Conservation (phyloP, 1,140 invertebrate species). For the Cylas formicarius region DNA sequence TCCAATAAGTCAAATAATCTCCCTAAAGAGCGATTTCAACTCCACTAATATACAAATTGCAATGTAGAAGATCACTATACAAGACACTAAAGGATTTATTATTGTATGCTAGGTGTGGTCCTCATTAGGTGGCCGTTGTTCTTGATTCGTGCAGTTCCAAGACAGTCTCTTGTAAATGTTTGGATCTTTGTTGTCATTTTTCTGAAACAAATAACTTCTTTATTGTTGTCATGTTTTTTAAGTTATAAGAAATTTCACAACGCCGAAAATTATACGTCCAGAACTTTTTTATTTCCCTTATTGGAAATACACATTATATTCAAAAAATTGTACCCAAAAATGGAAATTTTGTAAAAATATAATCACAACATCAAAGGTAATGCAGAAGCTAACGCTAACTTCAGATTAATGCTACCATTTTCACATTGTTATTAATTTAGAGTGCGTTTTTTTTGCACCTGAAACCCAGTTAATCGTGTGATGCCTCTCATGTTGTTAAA, state of each 20-base stretch:
- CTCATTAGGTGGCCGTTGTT: conserved; percentile 29
- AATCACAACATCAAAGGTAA: neutral
- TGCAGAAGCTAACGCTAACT: too few relatives aligned
- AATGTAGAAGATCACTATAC: conserved; percentile 32
- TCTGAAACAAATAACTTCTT: conserved; percentile 37
- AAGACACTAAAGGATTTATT: conserved; percentile 32
- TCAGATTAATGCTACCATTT: too few relatives aligned
- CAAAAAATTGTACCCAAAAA: conserved; percentile 4
- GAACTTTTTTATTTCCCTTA: neutral
- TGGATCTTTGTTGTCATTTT: conserved; percentile 48
- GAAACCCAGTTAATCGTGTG: too few relatives aligned
- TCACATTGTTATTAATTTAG: too few relatives aligned
- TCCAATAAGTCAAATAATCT: conserved; percentile 10
- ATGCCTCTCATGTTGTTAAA: too few relatives aligned
- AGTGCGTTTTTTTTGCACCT: too few relatives aligned
- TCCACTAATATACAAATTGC: conserved; percentile 34
- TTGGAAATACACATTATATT: conserved; percentile 4
- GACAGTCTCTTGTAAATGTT: conserved; percentile 59
- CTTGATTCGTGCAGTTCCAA: conserved; percentile 52
- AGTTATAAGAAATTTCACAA: too few relatives aligned
- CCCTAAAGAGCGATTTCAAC: conserved; percentile 25
- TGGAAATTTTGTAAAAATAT: neutral
- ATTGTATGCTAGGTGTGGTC: conserved; percentile 39
- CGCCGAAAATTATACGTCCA: neutral
- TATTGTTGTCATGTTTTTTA: neutral